Percentiles rank a stretch among this genome's conserved stretches.
These are phyloP conservation scores for Teleogryllus oceanicus DNA, from an alignment of 2,888 invertebrate genomes.

Conservation along the genomic window DNA sequence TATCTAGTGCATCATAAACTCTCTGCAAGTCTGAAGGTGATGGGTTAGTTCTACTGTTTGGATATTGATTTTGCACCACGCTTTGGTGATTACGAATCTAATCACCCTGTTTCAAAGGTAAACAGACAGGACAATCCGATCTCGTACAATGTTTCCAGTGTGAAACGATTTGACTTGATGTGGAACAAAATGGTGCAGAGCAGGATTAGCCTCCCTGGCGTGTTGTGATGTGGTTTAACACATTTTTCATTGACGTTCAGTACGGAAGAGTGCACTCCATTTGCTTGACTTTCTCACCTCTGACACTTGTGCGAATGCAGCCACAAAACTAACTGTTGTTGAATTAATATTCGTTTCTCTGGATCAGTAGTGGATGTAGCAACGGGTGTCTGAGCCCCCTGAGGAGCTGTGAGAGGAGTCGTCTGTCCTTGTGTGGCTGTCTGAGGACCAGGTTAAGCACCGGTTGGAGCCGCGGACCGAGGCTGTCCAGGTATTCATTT, in stretches of 20 bases:
- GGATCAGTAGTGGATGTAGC: too few species aligned
- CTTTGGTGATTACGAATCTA: constrained; percentile 61
- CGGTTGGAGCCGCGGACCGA: constrained; percentile 67
- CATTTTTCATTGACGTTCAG: constrained; percentile 98
- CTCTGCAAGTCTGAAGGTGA: constrained; percentile 65
- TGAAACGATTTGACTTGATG: constrained; percentile 95
- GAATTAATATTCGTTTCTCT: too few species aligned
- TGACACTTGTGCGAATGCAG: too few species aligned
- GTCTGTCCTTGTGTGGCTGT: constrained; percentile 54
- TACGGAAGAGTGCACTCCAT: too few species aligned
- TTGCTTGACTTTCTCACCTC: too few species aligned
- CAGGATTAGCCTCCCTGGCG: constrained; percentile 92
- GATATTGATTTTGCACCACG: constrained; percentile 41
- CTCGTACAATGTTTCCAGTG: constrained; percentile 99
- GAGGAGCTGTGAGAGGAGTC: constrained; percentile 40
- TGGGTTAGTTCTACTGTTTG: constrained; percentile 50
- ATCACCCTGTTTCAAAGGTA: constrained; percentile 92
- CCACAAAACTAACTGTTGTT: too few species aligned
- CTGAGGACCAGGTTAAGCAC: constrained; percentile 58
- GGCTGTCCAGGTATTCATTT: too few species aligned
- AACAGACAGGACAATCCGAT: constrained; percentile 95
- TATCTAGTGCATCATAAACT: constrained; percentile 77
- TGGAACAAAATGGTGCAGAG: constrained; percentile 93
- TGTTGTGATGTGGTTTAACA: constrained; percentile 95
- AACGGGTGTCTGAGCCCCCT: constrained; percentile 37